Evolutionary conservation across 2,113 vertebrate genomes (phyloP).

Genomic region (Sitta europaea): DNA sequence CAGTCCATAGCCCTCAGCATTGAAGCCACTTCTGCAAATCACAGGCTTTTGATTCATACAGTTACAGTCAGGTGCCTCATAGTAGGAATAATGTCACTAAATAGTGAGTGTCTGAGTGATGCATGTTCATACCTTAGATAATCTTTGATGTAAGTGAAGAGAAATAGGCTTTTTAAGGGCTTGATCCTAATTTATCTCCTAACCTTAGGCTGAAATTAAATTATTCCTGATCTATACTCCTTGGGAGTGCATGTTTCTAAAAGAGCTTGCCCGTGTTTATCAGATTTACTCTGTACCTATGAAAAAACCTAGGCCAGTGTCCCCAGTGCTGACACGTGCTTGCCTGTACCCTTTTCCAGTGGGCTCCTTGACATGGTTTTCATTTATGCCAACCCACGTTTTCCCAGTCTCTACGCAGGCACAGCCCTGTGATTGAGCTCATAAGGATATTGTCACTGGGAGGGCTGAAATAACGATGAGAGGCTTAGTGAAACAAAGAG

Average conservation of each 20-base stretch:
- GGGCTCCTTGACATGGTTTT: background rate
- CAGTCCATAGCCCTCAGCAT: background rate
- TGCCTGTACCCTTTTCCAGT: background rate
- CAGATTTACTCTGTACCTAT: background rate
- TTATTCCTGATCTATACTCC: background rate
- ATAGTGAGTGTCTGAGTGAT: background rate
- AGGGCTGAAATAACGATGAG: background rate
- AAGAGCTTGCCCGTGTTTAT: background rate
- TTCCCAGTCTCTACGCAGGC: background rate
- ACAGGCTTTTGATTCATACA: background rate
- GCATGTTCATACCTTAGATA: background rate
- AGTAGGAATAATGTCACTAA: background rate
- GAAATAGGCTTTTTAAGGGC: background rate
- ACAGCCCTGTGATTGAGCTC: background rate
- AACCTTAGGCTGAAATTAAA: background rate
- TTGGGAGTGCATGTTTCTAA: background rate
- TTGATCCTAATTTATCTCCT: background rate
- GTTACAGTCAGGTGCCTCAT: background rate
- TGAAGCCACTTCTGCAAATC: background rate
- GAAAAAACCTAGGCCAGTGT: background rate
- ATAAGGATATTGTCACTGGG: background rate
- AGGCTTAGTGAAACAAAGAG: background rate
- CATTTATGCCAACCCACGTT: background rate
- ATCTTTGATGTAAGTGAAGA: background rate
- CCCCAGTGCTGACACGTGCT: fast-evolving